Percentiles rank a stretch among this genome's conserved stretches.
Evolutionary conservation across 2,888 invertebrate species (phyloP).

Genomic region (Thymelicus lineola): DNA sequence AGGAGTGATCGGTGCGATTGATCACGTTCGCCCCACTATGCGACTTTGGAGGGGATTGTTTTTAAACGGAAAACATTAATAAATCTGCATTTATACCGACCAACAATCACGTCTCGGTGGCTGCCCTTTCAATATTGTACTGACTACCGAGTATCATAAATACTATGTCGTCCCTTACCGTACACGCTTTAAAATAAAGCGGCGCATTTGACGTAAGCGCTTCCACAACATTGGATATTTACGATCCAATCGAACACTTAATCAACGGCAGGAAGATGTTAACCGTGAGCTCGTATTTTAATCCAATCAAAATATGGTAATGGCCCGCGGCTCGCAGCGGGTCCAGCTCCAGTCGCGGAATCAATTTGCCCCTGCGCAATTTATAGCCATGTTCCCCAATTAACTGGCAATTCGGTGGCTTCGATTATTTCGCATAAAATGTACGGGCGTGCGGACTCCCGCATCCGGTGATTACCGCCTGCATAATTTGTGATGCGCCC

Average conservation of each 20-base stretch:
- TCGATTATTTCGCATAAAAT: conserved; percentile 83
- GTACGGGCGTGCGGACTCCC: conserved; percentile 77
- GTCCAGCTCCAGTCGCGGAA: conserved; percentile 65
- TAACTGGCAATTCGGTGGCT: conserved; percentile 84
- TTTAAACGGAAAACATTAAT: conserved; percentile 67
- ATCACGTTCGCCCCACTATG: conserved; percentile 54
- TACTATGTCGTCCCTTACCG: conserved; percentile 44
- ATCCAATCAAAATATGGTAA: conserved; percentile 81
- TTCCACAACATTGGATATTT: conserved; percentile 63
- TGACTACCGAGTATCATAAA: conserved; percentile 48
- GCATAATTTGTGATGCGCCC: conserved; percentile 82
- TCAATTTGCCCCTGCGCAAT: conserved; percentile 78
- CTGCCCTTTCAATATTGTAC: conserved; percentile 53
- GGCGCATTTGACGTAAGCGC: conserved; percentile 59
- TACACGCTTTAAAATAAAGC: conserved; percentile 57
- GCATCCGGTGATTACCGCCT: conserved; percentile 83
- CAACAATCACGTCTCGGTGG: conserved; percentile 3
- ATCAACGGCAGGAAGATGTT: conserved; percentile 74
- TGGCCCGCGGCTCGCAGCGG: conserved; percentile 57
- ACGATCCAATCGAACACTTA: conserved; percentile 65
- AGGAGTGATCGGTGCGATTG: conserved; percentile 59
- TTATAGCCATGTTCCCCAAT: conserved; percentile 81
- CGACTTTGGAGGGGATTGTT: conserved; percentile 59
- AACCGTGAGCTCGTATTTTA: conserved; percentile 69
- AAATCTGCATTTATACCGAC: conserved; percentile 64